Base-by-base conservation (phyloP, 2,797 vertebrate genomes). In the Octomys mimax region DNA sequence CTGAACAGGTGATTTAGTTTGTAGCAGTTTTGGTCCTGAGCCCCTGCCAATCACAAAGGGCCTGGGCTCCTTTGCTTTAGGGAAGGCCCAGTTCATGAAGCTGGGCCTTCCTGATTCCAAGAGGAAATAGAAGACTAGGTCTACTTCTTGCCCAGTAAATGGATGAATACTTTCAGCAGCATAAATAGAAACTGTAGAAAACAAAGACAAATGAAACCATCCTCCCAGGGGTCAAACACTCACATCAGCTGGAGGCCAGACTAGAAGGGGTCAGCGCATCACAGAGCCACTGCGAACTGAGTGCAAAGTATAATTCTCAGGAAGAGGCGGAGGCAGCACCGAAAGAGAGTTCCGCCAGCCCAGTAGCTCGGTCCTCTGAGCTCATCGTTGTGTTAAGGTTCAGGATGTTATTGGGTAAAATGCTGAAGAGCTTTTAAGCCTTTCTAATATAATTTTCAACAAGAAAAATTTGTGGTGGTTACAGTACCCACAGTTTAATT, bases 401-500 rank as follows among this genome's bases (percentile, higher is more conserved):
- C 84, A 61, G 79, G 90, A 92, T 82, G 93, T 52, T 71, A 36
- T 7, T 14, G 94, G 87, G 86, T 16, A 90, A 95, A 89, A 90
- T 24, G 64, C 13, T 85, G 21, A 59, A 75, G 85, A 64, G 89
- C 39, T 90, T 78, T 87, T 93, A 92, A 94, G 85, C 81, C 81
- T 86, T 82, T 68, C 52, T 94, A 92, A 97, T 88, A 80, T 87
- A 95, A 97, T 97, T 97, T 96, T 89, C 93, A 96, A 82, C 83
- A 91, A 91, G 86, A 96, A 95, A 88, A 94, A 92, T 92, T 66
- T 97, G 95, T 95, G 96, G 96, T 92, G 68, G 94, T 92, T 90
- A 90, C 52, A 97, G 73, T 83, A 95, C 96, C 95, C 96, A 83
- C 94, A 84, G 75, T 90, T 94, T 97, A 97, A 97, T 95, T 93